Percentiles rank a stretch among this genome's conserved stretches.
Conservation (phyloP, 2,888 invertebrate genomes). For the Smittia sp. region DNA sequence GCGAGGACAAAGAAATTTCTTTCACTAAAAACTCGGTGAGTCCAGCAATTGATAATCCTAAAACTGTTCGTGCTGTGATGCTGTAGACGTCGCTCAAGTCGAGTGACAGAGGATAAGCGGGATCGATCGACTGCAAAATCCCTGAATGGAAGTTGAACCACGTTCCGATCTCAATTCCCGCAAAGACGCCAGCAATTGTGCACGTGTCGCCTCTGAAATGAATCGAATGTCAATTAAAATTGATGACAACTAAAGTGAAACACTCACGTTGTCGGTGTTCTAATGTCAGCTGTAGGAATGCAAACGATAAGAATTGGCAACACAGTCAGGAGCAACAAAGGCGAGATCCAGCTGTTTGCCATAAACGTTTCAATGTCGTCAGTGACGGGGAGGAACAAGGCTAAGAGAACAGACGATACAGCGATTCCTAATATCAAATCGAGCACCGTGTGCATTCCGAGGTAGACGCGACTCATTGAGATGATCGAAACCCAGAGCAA, state of each 20-base stretch:
- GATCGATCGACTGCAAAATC: slow-evolving; percentile 65
- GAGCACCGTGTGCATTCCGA: slow-evolving; percentile 92
- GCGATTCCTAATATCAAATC: slow-evolving; percentile 78
- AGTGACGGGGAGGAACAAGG: slow-evolving; percentile 70
- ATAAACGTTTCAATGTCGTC: slow-evolving; percentile 71
- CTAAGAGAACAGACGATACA: slow-evolving; percentile 66
- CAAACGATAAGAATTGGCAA: slow-evolving; percentile 70
- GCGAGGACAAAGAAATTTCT: slow-evolving; percentile 64
- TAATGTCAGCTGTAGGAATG: slow-evolving; percentile 78
- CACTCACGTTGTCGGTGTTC: slow-evolving; percentile 82
- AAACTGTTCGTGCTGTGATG: slow-evolving; percentile 57
- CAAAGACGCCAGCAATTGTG: slow-evolving; percentile 78
- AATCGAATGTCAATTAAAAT: neutral
- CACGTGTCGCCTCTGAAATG: slow-evolving; percentile 80
- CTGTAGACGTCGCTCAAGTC: slow-evolving; percentile 59
- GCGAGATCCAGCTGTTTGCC: slow-evolving; percentile 64
- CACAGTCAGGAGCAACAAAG: slow-evolving; percentile 61
- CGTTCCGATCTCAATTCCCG: slow-evolving; percentile 74
- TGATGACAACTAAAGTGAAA: neutral
- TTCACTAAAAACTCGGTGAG: slow-evolving; percentile 68
- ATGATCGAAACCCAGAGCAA: slow-evolving; percentile 71
- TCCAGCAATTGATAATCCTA: slow-evolving; percentile 74
- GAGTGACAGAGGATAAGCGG: slow-evolving; percentile 68
- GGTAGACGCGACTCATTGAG: slow-evolving; percentile 80
- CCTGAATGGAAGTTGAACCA: slow-evolving; percentile 83